Base-by-base conservation (phyloP, 2,113 vertebrate species). In the Tautogolabrus adspersus region DNA sequence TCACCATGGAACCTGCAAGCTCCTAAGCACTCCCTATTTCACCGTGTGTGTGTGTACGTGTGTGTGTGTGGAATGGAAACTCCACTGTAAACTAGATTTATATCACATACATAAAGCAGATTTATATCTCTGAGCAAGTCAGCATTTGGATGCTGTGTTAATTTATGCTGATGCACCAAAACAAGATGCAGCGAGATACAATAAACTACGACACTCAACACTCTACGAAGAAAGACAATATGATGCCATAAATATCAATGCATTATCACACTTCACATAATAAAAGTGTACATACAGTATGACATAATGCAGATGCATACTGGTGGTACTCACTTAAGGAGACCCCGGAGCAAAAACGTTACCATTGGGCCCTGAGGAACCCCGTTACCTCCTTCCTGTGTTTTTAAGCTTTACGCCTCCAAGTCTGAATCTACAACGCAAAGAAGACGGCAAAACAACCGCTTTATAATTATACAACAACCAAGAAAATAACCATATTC, bases 81-180 rank as follows among this genome's bases (percentile, higher is more conserved):
- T 58, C 49, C 59, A 58, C 22, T 10, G 4, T 77, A 67, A 74
- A 81, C 66, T 75, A 68, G 75, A 85, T 87, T 88, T 79, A 83
- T 82, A 81, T 81, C 55, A 22, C 79, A 75, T 60, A 81, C 83
- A 77, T 87, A 79, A 86, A 87, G 46, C 51, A 51, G 79, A 80
- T 87, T 82, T 78, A 84, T 79, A 61, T 82, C 68, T 61, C 6
- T 6, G 60, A 71, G 77, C 75, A 18, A 88, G 77, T 87, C 85
- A 78, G 75, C 66, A 7, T 15, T 76, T 80, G 8, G 7, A 34
- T 63, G 44, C 52, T 61, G 38, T 67, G 57, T 65, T 79, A 37
- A 79, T 84, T 87, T 79, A 76, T 75, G 66, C 62, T 68, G 65
- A 79, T 72, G 66, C 52, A 52, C 60, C 64, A 59, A 66, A 66